A percentile compares a stretch with the other conserved stretches of the same genome.
These are phyloP conservation scores for Anoplopoma fimbria DNA, from an alignment of 2,113 vertebrate species.

Conservation along the genomic window DNA sequence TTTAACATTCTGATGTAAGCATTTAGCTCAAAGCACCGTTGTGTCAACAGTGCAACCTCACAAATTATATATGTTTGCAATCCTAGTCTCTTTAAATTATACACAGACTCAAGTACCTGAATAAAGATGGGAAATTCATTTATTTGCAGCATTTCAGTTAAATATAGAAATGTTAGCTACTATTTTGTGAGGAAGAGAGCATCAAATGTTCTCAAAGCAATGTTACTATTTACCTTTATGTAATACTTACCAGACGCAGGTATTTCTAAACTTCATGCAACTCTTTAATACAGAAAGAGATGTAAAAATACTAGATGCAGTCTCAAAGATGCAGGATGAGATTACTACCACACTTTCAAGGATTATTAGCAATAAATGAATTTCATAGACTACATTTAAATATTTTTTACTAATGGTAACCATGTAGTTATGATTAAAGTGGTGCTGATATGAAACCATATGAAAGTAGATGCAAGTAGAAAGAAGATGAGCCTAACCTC, in stretches of 20 bases:
- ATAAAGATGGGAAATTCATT: too few species aligned
- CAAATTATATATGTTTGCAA: background rate
- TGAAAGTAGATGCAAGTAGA: background rate
- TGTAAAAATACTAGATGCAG: background rate
- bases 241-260: too few species aligned
- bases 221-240: too few species aligned
- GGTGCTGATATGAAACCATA: background rate
- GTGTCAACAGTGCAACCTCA: background rate
- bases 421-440: background rate
- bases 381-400: background rate
- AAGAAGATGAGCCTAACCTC: slow-evolving; percentile 83
- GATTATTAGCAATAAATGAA: background rate
- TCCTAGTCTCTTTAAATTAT: background rate
- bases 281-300: background rate
- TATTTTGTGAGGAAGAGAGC: too few species aligned
- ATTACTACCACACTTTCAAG: background rate
- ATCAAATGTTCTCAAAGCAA: too few species aligned
- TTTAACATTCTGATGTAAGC: background rate
- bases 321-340: background rate
- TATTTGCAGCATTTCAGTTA: background rate
- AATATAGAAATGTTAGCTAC: background rate
- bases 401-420: too few species aligned
- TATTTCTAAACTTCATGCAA: background rate
- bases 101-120: background rate
- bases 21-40: background rate